Conservation (phyloP, 2,113 vertebrate genomes). For the Anoplopoma fimbria region DNA sequence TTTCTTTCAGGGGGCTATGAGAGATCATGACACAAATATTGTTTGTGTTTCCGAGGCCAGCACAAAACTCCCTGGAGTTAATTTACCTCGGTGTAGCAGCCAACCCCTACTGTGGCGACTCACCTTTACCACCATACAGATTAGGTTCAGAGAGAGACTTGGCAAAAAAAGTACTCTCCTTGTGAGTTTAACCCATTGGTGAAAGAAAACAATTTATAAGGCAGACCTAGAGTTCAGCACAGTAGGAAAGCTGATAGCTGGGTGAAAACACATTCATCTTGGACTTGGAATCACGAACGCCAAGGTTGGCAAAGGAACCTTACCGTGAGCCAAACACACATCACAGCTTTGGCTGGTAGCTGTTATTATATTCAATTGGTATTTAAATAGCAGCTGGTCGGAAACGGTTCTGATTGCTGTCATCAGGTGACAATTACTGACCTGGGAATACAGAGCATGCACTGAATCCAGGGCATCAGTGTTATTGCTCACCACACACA, state of each 20-base stretch:
- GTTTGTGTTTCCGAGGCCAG: conserved; percentile 54
- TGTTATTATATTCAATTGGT: conserved; percentile 7
- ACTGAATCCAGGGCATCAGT: not conserved
- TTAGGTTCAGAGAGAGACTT: conserved; percentile 41
- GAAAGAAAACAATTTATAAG: conserved; percentile 47
- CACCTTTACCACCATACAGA: conserved; percentile 49
- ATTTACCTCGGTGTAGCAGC: conserved; percentile 53
- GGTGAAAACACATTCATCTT: conserved; percentile 9
- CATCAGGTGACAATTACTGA: conserved; percentile 36
- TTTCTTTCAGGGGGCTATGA: conserved; percentile 39
- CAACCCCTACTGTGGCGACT: conserved; percentile 39
- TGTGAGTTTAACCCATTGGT: conserved; percentile 10
- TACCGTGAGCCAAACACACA: conserved; percentile 4
- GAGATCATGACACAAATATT: conserved; percentile 68
- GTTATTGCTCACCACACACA: not conserved
- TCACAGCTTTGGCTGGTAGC: conserved; percentile 22
- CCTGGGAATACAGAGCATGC: not conserved
- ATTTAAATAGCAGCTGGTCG: conserved; percentile 45
- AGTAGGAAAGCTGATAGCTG: not conserved
- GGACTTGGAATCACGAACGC: not conserved
- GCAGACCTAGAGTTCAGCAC: conserved; percentile 33
- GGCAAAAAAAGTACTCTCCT: not conserved
- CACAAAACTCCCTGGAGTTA: conserved; percentile 61
- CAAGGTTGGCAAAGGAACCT: not conserved
- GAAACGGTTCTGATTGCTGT: conserved; percentile 12